Conservation (phyloP, 2,113 vertebrate species). For the Peromyscus polionotus region DNA sequence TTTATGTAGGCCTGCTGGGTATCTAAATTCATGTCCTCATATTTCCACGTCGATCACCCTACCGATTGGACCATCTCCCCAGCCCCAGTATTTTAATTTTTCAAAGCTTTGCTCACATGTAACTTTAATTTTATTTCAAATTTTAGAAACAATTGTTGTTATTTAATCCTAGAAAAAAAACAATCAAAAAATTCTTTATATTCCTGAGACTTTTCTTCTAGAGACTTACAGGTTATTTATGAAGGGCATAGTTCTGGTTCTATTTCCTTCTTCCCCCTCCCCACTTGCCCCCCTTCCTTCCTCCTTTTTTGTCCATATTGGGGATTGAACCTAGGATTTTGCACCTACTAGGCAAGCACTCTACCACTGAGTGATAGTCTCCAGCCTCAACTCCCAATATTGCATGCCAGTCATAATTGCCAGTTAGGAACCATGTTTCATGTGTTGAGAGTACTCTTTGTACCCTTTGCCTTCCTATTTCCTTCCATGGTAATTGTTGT, state of each 20-base stretch:
- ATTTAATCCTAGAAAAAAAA: conserved; percentile 52
- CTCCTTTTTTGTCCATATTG: not conserved
- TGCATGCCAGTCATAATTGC: not conserved
- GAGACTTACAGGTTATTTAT: not conserved
- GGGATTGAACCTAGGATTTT: not conserved
- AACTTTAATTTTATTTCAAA: conserved; percentile 53
- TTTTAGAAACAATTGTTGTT: conserved; percentile 66
- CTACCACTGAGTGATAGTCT: too few species aligned
- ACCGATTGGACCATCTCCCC: not conserved
- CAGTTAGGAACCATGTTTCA: conserved; percentile 33
- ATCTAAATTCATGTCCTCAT: not conserved
- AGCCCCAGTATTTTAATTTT: not conserved
- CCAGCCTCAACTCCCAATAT: not conserved
- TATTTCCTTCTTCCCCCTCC: not conserved
- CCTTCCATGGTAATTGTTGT: not conserved
- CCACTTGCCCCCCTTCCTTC: not conserved
- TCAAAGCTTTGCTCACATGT: conserved; percentile 29
- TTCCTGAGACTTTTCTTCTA: conserved; percentile 44
- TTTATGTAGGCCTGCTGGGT: not conserved
- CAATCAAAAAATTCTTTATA: conserved; percentile 14
- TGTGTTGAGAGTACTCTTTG: not conserved
- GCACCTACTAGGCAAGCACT: not conserved
- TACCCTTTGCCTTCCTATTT: not conserved
- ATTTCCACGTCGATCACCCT: not conserved
- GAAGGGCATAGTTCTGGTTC: not conserved